Conservation (phyloP, 2,797 vertebrate genomes). For the Myiothlypis chrysogaster region DNA sequence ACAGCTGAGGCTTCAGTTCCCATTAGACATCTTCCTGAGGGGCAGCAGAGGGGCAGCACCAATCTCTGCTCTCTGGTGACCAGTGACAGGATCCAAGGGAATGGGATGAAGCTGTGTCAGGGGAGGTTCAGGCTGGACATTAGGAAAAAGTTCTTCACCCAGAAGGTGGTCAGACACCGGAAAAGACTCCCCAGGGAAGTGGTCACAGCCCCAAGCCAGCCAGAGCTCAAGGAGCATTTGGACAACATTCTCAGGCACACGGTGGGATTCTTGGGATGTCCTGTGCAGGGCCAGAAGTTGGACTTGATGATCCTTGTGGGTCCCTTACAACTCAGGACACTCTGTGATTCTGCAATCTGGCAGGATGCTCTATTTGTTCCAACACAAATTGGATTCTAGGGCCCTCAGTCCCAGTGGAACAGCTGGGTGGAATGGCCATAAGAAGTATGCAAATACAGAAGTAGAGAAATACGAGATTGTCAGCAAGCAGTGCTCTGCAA, state of each 20-base stretch:
- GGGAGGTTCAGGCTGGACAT: not conserved
- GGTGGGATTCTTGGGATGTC: not conserved
- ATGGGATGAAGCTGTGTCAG: not conserved
- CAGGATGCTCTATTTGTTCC: conserved; percentile 68
- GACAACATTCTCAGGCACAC: not conserved
- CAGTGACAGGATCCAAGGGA: conserved; percentile 18
- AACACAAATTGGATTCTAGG: conserved; percentile 53
- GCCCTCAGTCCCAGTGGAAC: conserved; percentile 63
- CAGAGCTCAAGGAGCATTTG: conserved; percentile 9
- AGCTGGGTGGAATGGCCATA: conserved; percentile 73
- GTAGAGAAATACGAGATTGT: conserved; percentile 81
- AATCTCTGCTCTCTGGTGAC: not conserved
- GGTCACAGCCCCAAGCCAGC: not conserved
- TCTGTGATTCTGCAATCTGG: not conserved
- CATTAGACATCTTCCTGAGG: conserved; percentile 32
- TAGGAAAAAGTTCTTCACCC: not conserved
- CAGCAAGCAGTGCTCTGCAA: conserved; percentile 79
- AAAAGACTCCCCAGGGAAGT: not conserved
- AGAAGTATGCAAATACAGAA: conserved; percentile 75
- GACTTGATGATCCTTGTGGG: not conserved
- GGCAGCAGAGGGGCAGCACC: not conserved
- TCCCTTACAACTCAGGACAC: not conserved
- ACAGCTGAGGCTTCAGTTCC: conserved; percentile 68
- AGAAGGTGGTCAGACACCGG: not conserved
- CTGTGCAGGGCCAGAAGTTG: not conserved